A percentile compares a stretch with the other conserved stretches of the same genome.
These are phyloP conservation scores for Tyto alba DNA, from an alignment of 2,113 vertebrate species.

Conservation along the genomic window DNA sequence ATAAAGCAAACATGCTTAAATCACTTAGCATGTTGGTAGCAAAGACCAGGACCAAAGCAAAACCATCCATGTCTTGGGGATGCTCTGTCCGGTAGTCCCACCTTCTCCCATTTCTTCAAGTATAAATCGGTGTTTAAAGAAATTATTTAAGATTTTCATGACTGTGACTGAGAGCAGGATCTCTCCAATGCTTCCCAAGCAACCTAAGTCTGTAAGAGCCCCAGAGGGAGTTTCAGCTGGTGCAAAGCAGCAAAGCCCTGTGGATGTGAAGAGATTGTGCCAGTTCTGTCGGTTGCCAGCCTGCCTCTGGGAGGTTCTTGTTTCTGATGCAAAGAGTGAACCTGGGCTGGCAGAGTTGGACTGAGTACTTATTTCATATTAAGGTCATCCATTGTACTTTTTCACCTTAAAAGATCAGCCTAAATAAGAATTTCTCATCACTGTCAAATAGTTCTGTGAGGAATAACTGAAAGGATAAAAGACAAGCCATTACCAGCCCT, in stretches of 20 bases:
- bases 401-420: not conserved
- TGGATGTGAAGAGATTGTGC: not conserved
- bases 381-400: not conserved
- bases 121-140: not conserved
- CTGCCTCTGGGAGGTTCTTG: not conserved
- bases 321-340: not conserved
- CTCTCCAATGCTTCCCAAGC: not conserved
- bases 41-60: not conserved
- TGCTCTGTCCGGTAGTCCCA: not conserved
- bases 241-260: not conserved
- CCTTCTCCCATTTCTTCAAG: not conserved
- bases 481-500: not conserved
- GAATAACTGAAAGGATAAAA: not conserved
- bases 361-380: not conserved
- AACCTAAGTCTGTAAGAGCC: not conserved
- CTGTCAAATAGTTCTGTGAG: not conserved
- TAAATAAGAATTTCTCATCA: not conserved
- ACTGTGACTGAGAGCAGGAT: not conserved
- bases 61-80: not conserved
- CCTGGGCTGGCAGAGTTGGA: not conserved
- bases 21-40: not conserved
- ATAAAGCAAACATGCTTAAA: not conserved
- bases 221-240: not conserved
- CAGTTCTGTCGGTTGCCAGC: not conserved
- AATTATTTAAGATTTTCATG: not conserved